Base-by-base conservation (phyloP, 2,888 invertebrate species). In the Sesia bembeciformis region DNA sequence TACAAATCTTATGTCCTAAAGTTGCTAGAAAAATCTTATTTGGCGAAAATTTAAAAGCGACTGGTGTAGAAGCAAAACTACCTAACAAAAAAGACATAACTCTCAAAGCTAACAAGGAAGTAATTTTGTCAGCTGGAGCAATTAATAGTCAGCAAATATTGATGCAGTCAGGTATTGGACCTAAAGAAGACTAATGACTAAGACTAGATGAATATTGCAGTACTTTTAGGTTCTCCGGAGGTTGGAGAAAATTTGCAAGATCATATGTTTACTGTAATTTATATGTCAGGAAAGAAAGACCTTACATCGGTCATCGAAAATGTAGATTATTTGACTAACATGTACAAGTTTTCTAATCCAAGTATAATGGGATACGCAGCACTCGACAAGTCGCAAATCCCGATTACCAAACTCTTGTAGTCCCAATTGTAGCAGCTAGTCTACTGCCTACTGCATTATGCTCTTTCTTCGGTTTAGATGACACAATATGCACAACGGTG, bases 351-450 rank as follows among this genome's bases (percentile, higher is more conserved):
- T 60, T 76, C 78, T 3, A 53, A 58, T 4, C 65, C 81, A 3
- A 55, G 58, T 0, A 54, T 81, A 4, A 52, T 81, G 40, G 83
- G 82, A 3, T 68, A 70, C 49, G 67, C 64, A 3, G 67, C 79
- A 8, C 53, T 81, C 0, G 65, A 81, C 39, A 69, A 70, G 51
- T 59, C 66, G 7, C 74, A 80, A 55, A 65, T 52, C 81, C 81
- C 3, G 80, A 81, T 53, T 81, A 81, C 49, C 78, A 81, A 62
- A 55, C 66, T 0, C 66, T 69, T 4, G 62, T 62, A 0, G 58
- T 70, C 4, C 70, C 71, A 1, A 39, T 68, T 1, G 68, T 74
- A 1, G 57, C 61, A 5, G 65, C 70, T 39, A n/a, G n/a, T n/a
- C 3, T 72, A 4, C 49, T 74, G 3, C 58, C 70, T 0, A 59